Evolutionary conservation across 2,888 invertebrate genomes (phyloP).

Genomic region (Pterobdella sp.): DNA sequence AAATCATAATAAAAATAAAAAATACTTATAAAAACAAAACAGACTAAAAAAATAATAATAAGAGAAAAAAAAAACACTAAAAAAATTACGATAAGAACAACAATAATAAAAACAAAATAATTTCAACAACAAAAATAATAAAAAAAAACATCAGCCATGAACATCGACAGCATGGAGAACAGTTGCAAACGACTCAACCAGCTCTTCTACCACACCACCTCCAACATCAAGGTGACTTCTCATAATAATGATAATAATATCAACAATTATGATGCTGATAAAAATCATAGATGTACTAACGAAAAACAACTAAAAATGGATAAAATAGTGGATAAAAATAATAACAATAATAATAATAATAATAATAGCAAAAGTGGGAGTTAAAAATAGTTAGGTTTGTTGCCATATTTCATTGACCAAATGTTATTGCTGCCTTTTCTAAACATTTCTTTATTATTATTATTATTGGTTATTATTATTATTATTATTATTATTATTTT

Average conservation of each 20-base stretch:
- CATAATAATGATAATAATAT: not conserved
- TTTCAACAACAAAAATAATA: no score
- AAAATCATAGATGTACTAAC: not conserved
- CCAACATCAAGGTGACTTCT: not conserved
- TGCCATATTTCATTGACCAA: no score
- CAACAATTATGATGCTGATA: not conserved
- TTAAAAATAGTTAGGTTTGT: not conserved
- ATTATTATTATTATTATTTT: not conserved
- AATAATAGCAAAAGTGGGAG: not conserved
- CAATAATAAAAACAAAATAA: no score
- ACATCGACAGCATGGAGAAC: not conserved
- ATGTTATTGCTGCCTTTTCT: no score
- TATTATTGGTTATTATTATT: not conserved
- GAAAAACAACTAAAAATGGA: not conserved
- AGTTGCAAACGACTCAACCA: not conserved
- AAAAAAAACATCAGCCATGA: not conserved
- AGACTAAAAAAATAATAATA: no score
- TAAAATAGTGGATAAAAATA: not conserved
- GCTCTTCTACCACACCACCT: constrained; percentile 2
- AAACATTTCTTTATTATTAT: not conserved
- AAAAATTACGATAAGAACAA: no score
- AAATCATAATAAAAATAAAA: no score
- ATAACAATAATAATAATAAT: not conserved
- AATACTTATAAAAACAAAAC: no score
- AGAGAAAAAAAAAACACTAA: no score